A percentile compares a stretch with the other conserved stretches of the same genome.
phyloP scores from a whole-genome alignment of 2,888 invertebrate species.

The Eupithecia abbreviata region DNA sequence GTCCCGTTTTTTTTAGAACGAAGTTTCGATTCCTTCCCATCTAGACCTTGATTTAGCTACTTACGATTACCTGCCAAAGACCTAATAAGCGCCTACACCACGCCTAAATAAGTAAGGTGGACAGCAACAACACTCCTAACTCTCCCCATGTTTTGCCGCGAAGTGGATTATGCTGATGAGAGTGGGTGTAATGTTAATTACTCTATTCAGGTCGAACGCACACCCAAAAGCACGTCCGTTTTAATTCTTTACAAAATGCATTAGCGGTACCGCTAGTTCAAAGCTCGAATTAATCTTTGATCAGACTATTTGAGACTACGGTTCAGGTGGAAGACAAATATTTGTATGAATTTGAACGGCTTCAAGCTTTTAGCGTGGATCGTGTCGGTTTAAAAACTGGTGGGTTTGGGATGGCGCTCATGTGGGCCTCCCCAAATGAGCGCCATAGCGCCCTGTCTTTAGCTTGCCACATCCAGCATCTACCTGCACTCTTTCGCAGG shows the following conservation, averaged over 20 bases:
- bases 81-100: background rate
- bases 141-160: background rate
- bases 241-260: background rate
- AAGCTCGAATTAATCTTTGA: background rate
- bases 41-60: background rate
- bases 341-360: background rate
- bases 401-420: too few species aligned
- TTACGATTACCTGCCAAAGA: background rate
- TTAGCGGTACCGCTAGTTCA: background rate
- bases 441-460: too few species aligned
- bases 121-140: background rate
- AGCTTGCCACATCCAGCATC: too few species aligned
- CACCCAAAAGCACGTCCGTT: background rate
- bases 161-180: conserved; percentile 1
- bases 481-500: too few species aligned
- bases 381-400: background rate
- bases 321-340: background rate
- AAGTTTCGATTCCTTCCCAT: background rate
- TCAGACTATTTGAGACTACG: background rate
- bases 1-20: background rate
- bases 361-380: background rate
- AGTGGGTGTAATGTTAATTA: background rate
- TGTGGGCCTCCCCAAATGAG: too few species aligned
- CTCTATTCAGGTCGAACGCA: background rate
- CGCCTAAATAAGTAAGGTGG: background rate